Base-by-base conservation (phyloP, 2,113 vertebrate species). In the Phyllostomus discolor region DNA sequence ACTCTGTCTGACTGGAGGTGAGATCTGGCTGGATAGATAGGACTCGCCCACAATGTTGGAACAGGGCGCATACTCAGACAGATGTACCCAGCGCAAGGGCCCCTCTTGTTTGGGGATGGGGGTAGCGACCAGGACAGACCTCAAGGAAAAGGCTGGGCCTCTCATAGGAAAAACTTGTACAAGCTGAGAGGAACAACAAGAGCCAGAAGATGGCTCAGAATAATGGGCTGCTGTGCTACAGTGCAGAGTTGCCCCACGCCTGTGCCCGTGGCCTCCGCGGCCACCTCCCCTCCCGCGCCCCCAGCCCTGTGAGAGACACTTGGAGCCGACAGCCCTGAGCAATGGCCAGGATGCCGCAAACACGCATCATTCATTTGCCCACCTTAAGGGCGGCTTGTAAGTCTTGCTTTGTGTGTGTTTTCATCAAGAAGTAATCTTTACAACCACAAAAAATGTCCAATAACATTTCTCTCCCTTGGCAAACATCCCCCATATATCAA, bases 371-470 rank as follows among this genome's bases (percentile, higher is more conserved):
- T 97, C 93, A 96, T 97, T 97, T 98, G 95, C 94, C 93, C 97
- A 95, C 94, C 81, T 96, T 97, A 93, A 97, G 80, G 96, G 94
- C 38, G 76, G 93, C 94, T 92, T 97, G 94, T 96, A 97, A 98
- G 96, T 97, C 97, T 96, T 96, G 91, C 95, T 95, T 86, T 96
- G 93, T 95, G 94, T 96, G 83, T 94, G 94, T 95, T 97, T 97
- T 96, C 96, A 97, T 98, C 95, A 94, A 91, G 95, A 96, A 97
- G 91, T 93, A 96, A 97, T 96, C 95, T 97, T 96, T 97, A 96
- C 94, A 93, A 97, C 85, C 80, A 95, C 80, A 52, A 43, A 93
- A 95, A 92, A 87, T 59, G 96, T 98, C 94, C 97, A 98, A 96
- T 97, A 96, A 98, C 95, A 96, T 91, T 91, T 95, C 88, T 97